Evolutionary conservation across 2,797 vertebrate genomes (phyloP), one percentile per base, ranked within the genome.

Genomic region (Spinus olivaceus): DNA sequence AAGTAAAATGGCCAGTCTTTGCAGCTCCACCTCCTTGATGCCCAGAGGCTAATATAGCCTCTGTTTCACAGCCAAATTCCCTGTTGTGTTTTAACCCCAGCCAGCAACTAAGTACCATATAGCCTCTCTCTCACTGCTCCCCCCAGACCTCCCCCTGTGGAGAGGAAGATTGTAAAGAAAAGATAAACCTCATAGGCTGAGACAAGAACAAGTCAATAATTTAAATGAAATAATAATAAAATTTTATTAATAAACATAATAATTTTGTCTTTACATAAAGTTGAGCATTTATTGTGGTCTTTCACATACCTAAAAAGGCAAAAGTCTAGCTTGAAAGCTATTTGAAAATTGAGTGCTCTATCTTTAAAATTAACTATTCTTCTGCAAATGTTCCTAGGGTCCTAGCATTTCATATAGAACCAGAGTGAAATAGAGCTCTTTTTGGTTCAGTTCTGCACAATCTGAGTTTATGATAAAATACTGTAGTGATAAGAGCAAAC

Each of bases 91-190:
- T 73, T 60, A 73, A 71, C 23, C 8, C 18, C 32, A n/a, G n/a
- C 12, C n/a, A 51, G 12, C 23, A 37, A 12, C 24, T n/a, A 44
- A 59, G 28, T 21, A n/a, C 51, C 14, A 21, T 14, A 30, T 3
- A 57, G n/a, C 20, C 0, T 0, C 8, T 59, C 9, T 10, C 51
- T 80, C 44, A 39, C 44, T 51, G 4, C 10, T 61, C 20, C 27
- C 5, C 4, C 1, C 16, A 33, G 1, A 25, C 30, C 24, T 17
- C 10, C 24, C 11, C 28, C 8, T 14, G 12, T 10, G 51, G 9
- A 25, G 12, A 21, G 11, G 28, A 65, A 65, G 28, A 59, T 22
- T 51, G 9, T 25, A 51, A 51, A 73, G 37, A 57, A 72, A 71
- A 72, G 5, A 51, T 25, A 39, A 39, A 73, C 21, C 20, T 46